Percentiles rank a stretch among this genome's conserved stretches.
phyloP scores from a whole-genome alignment of 92 coral and sea anemone species.

The Desmophyllum pertusum region DNA sequence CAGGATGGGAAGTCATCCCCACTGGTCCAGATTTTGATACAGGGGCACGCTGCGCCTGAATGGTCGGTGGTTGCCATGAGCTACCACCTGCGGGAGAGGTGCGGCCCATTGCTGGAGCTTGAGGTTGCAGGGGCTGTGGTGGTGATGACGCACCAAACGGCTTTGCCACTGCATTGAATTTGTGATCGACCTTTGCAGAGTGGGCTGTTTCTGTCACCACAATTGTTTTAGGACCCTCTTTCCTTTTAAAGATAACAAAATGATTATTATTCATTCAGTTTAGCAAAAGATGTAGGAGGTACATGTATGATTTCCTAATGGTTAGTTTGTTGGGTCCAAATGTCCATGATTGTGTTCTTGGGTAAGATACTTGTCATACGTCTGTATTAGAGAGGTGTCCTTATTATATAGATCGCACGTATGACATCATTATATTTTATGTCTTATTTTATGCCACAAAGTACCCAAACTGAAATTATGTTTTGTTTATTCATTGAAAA shows the following conservation, averaged over 20 bases:
- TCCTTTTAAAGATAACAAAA: slow-evolving; percentile 22
- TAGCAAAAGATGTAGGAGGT: too few relatives aligned
- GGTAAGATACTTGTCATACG: too few relatives aligned
- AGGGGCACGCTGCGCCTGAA: slow-evolving; percentile 65
- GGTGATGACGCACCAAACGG: slow-evolving; percentile 88
- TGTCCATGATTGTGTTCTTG: too few relatives aligned
- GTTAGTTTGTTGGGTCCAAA: too few relatives aligned
- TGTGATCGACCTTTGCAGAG: slow-evolving; percentile 86
- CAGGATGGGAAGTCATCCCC: slow-evolving; percentile 39
- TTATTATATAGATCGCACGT: too few relatives aligned
- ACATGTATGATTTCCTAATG: too few relatives aligned
- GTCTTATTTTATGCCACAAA: too few relatives aligned
- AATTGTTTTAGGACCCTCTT: slow-evolving; percentile 61
- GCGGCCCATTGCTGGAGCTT: slow-evolving; percentile 7
- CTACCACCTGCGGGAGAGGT: slow-evolving; percentile 33
- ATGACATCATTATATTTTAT: too few relatives aligned
- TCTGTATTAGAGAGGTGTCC: too few relatives aligned
- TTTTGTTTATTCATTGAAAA: too few relatives aligned
- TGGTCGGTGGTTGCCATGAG: slow-evolving; percentile 45
- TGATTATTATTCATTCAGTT: too few relatives aligned
- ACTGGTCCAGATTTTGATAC: slow-evolving; percentile 54
- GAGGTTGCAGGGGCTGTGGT: slow-evolving; percentile 29
- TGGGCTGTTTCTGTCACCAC: slow-evolving; percentile 77
- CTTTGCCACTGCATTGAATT: slow-evolving; percentile 93
- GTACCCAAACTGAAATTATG: too few relatives aligned